A percentile compares a stretch with the other conserved stretches of the same genome.
Evolutionary conservation across 2,888 invertebrate species (phyloP).

Genomic region (Hipparchia semele): DNA sequence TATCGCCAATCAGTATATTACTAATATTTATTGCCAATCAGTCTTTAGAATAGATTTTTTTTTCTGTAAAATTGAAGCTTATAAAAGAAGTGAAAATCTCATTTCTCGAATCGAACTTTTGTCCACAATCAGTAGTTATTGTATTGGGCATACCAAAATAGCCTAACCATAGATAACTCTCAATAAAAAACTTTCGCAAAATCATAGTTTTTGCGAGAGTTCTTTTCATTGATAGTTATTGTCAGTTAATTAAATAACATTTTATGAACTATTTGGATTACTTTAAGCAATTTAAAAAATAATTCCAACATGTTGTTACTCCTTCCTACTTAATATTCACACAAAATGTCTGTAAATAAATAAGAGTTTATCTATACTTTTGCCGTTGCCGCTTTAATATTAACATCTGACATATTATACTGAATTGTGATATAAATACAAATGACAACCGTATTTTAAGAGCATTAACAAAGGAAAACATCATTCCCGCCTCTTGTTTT

Average conservation of each 20-base stretch:
- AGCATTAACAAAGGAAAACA: constrained; percentile 48
- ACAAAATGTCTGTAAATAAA: constrained; percentile 12
- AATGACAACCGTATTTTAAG: constrained; percentile 52
- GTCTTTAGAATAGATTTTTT: no score
- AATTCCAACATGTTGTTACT: background rate
- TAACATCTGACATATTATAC: constrained; percentile 45
- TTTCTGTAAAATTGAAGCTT: background rate
- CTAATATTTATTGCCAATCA: no score
- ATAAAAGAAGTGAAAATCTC: background rate
- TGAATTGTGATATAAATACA: constrained; percentile 56
- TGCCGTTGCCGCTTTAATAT: constrained; percentile 46
- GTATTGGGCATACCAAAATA: background rate
- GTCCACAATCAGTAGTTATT: background rate
- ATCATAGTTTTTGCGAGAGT: no score
- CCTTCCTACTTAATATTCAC: background rate
- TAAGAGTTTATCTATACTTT: constrained; percentile 24
- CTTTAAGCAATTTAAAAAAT: no score
- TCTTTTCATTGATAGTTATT: no score
- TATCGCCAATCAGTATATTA: no score
- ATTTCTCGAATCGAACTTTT: background rate
- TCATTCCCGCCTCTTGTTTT: constrained; percentile 65
- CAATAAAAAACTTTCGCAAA: no score
- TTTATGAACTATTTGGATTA: no score
- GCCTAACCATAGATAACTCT: no score
- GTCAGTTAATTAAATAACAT: no score